These are phyloP conservation scores for Silurus aristotelis DNA, from an alignment of 2,797 vertebrate genomes.

Conservation along the genomic window DNA sequence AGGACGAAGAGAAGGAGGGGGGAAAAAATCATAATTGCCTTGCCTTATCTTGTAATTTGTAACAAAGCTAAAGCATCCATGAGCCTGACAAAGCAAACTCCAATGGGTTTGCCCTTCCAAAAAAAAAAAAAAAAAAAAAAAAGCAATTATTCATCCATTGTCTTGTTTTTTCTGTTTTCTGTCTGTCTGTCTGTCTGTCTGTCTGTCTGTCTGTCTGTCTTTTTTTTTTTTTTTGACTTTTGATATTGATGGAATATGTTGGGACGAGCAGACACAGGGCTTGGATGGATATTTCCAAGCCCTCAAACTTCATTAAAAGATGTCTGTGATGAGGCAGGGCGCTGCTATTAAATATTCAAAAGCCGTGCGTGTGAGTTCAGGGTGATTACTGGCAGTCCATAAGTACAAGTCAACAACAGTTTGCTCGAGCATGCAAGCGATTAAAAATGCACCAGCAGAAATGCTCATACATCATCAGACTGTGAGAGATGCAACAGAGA, in stretches of 20 bases:
- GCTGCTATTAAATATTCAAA: constrained; percentile 66
- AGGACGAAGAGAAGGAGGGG: constrained; percentile 6
- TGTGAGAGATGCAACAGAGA: constrained; percentile 36
- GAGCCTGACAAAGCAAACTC: constrained; percentile 52
- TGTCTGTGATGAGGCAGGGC: constrained; percentile 56
- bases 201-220: too few relatives aligned
- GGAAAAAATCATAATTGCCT: constrained; percentile 49
- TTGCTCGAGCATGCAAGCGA: constrained; percentile 55
- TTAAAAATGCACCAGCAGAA: constrained; percentile 56
- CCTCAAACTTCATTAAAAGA: constrained; percentile 62
- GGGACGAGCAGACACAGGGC: constrained; percentile 38
- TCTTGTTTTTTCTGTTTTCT: constrained; percentile 19
- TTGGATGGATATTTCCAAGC: constrained; percentile 54
- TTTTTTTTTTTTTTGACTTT: constrained; percentile 23
- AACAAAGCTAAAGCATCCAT: constrained; percentile 55
- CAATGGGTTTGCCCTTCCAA: constrained; percentile 50
- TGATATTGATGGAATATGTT: constrained; percentile 51
- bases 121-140: constrained; percentile 43
- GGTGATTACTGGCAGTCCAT: constrained; percentile 50
- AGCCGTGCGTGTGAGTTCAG: constrained; percentile 47
- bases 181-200: too few relatives aligned
- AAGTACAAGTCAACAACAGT: constrained; percentile 54
- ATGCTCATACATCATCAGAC: constrained; percentile 56
- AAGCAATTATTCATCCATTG: constrained; percentile 59
- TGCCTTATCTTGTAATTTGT: constrained; percentile 61